These are phyloP conservation scores for Pseudocheirus occidentalis DNA, from an alignment of 2,797 vertebrate genomes.

Conservation along the genomic window DNA sequence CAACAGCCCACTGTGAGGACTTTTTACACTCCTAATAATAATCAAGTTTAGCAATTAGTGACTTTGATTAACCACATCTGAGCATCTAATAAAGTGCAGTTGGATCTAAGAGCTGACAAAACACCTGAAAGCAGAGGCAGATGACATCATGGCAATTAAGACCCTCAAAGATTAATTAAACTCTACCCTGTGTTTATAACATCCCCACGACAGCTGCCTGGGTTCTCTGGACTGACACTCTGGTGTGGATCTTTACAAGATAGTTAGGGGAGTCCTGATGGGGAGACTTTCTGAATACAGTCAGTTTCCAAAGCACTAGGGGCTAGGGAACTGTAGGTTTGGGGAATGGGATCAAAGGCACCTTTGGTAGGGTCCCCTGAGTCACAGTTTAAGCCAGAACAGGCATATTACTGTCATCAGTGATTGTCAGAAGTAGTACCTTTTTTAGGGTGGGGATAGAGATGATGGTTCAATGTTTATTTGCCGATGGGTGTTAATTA, in stretches of 20 bases:
- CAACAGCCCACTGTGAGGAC: background rate
- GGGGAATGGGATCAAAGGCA: background rate
- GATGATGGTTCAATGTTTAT: background rate
- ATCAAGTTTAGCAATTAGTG: conserved; percentile 46
- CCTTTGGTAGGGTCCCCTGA: background rate
- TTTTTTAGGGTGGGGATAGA: background rate
- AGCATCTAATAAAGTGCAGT: conserved; percentile 25
- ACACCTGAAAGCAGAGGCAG: conserved; percentile 48
- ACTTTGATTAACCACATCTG: conserved; percentile 33
- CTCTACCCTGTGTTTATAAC: background rate
- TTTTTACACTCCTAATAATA: conserved; percentile 45
- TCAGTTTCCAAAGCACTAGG: background rate
- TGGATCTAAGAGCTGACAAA: conserved; percentile 40
- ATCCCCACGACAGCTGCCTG: background rate
- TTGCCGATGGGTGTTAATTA: background rate
- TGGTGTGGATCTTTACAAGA: background rate
- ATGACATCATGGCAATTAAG: conserved; percentile 47
- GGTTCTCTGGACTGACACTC: conserved; percentile 1
- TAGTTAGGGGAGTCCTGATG: background rate
- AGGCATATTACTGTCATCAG: background rate
- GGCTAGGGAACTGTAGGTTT: background rate
- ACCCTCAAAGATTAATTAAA: conserved; percentile 25
- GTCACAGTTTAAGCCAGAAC: background rate
- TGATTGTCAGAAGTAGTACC: background rate
- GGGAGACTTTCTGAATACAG: background rate